These are phyloP conservation scores for Plotosus lineatus DNA, from an alignment of 2,113 vertebrate genomes.

Conservation along the genomic window DNA sequence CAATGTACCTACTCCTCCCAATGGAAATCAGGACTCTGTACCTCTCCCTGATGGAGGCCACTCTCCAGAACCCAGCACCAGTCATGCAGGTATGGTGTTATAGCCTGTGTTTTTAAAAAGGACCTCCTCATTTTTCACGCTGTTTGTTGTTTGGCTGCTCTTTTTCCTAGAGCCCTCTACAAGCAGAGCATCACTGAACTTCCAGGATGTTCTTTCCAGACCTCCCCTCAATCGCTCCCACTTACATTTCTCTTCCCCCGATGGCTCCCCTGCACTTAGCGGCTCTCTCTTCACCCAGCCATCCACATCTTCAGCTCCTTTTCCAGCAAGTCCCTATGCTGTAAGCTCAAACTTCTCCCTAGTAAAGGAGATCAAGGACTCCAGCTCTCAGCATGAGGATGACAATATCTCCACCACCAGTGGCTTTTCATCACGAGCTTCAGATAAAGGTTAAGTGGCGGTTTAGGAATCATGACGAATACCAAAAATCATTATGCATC, in stretches of 20 bases:
- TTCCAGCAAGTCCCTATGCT: conserved; percentile 78
- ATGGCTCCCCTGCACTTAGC: conserved; percentile 74
- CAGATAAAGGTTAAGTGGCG: conserved; percentile 87
- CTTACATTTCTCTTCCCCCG: conserved; percentile 82
- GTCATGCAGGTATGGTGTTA: conserved; percentile 76
- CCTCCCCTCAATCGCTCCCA: conserved; percentile 92
- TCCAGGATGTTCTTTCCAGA: conserved; percentile 85
- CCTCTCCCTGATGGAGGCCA: conserved; percentile 75
- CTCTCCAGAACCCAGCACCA: conserved; percentile 82
- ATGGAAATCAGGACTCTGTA: conserved; percentile 75
- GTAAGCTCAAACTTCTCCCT: conserved; percentile 80
- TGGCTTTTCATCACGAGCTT: conserved; percentile 96
- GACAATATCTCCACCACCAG: conserved; percentile 99
- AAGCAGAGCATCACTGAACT: conserved; percentile 85
- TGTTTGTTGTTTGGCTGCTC: conserved; percentile 1
- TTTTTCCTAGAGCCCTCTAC: conserved; percentile 82
- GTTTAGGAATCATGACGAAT: background rate
- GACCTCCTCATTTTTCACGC: background rate
- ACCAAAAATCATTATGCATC: too few relatives aligned
- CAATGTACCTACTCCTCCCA: conserved; percentile 68
- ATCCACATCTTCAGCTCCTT: conserved; percentile 83
- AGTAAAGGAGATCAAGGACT: conserved; percentile 98
- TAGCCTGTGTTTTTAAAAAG: background rate
- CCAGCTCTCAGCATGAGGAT: conserved; percentile 95
- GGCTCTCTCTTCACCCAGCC: conserved; percentile 78